Evolutionary conservation across 2,888 invertebrate species (phyloP), one percentile per base, ranked within the genome.

Genomic region (Leptinotarsa juncta): DNA sequence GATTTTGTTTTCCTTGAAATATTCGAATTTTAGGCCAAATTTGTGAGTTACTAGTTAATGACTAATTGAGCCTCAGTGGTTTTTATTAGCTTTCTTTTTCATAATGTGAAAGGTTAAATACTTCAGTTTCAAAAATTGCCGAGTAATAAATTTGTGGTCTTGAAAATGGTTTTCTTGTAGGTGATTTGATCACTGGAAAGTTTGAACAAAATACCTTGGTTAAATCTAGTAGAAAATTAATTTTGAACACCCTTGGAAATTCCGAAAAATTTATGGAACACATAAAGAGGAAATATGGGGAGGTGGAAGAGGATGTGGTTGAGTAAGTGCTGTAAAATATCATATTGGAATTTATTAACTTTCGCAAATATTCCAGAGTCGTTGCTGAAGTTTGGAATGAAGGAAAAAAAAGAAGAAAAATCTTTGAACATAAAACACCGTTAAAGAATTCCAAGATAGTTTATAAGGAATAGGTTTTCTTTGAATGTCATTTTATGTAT

Each of bases 151-250:
- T 16, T 55, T 67, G 60, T 49, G n/a, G 49, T 32, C 10, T 69
- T 42, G 32, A 18, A 55, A 51, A 70, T 69, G 48, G 14, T 12
- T 23, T 65, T 57, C 74, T 78, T 84, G 32, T 78, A 87, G 87
- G 81, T 78, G 83, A 85, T 66, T 77, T 87, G 71, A 81, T 83
- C 74, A 88, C 88, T 14, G 84, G 85, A 76, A 84, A 81, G 79
- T 87, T 87, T 82, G 80, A 85, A 73, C 77, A 80, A 48, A 75
- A 78, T n/a, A 20, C 20, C n/a, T 12, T 82, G 53, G 62, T 76
- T 26, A 74, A 62, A 23, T 69, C 77, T 18, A 80, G 74, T 72
- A 67, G 81, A 14, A 79, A 75, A 20, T 74, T 81, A 71, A 78
- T 84, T 78, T 75, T 84, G 75, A 81, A 84, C 71, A 75, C 83